Base-by-base conservation (phyloP, 1,140 invertebrate genomes). In the Doryteuthis pealeii region DNA sequence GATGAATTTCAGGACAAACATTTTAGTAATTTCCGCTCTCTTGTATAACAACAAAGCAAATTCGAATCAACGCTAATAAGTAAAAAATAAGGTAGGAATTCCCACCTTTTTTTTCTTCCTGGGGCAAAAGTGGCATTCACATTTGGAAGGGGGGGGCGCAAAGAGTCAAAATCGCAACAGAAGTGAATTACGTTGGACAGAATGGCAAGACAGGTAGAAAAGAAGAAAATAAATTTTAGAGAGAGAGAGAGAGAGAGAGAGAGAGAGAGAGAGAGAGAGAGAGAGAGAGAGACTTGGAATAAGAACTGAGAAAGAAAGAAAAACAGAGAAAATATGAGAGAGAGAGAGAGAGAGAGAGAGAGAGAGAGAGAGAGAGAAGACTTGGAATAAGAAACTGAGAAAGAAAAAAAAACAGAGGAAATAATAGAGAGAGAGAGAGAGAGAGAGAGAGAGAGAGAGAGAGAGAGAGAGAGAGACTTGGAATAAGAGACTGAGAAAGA, bases 381-480 rank as follows among this genome's bases (percentile, higher is more conserved):
- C 4, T 26, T 4, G 22, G 28, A 15, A 30, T 3, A n/a, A 5
- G 15, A n/a, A 30, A 62, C 2, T 26, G 58, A 62, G 58, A 62
- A 15, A 62, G 15, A 62, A 3, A 15, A 30, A 62, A 26, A 30
- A 62, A 4, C 2, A 6, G 5, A 62, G 4, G 22, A 62, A n/a
- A 62, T n/a, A 62, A 30, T 26, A 5, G 22, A 62, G 22, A n/a
- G 28, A 30, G 58, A 62, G 22, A 62, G 4, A 62, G 58, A 62
- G 4, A 62, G 58, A 62, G 4, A 62, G 58, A 62, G 58, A 62
- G 58, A 62, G 58, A 62, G 58, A 62, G 58, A 15, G 58, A 62
- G 22, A 30, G 28, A n/a, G 58, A 26, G 22, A 62, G 58, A 26
- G 28, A n/a, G 28, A 30, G 58, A 62, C 4, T 5, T 3, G 15